Conservation (phyloP, 1,140 invertebrate genomes). For the Calliphora vicina region DNA sequence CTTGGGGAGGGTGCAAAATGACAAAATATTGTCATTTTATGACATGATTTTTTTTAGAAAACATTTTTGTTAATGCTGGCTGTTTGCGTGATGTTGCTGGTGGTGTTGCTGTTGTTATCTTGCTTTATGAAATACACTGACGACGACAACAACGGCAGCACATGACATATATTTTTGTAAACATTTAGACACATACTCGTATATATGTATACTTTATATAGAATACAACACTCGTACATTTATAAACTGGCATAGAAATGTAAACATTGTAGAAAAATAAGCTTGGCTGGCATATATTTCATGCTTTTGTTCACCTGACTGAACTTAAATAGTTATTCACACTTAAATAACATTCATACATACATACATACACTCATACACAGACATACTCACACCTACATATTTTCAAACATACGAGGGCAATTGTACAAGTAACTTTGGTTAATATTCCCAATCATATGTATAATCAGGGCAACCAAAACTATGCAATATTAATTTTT, state of each 20-base stretch:
- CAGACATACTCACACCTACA: neutral
- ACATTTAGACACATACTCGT: too few relatives aligned
- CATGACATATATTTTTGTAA: neutral
- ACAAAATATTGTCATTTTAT: constrained; percentile 29
- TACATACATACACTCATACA: neutral
- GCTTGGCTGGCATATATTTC: constrained; percentile 28
- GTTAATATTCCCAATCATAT: too few relatives aligned
- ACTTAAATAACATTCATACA: neutral
- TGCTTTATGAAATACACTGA: neutral
- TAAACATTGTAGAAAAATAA: constrained; percentile 3
- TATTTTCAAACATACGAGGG: neutral
- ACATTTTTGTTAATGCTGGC: neutral
- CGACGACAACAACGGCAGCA: neutral
- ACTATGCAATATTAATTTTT: too few relatives aligned
- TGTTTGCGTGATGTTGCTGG: neutral
- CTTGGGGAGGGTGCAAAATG: neutral
- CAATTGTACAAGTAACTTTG: too few relatives aligned
- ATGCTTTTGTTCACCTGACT: constrained; percentile 27
- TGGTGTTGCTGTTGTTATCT: constrained; percentile 9
- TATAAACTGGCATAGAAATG: neutral
- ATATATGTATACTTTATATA: too few relatives aligned
- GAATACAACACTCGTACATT: neutral
- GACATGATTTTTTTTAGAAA: constrained; percentile 18
- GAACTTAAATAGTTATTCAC: constrained; percentile 24
- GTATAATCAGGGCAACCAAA: too few relatives aligned